A percentile compares a stretch with the other conserved stretches of the same genome.
Evolutionary conservation across 1,140 invertebrate genomes (phyloP).

Genomic region (Drosophila lini): DNA sequence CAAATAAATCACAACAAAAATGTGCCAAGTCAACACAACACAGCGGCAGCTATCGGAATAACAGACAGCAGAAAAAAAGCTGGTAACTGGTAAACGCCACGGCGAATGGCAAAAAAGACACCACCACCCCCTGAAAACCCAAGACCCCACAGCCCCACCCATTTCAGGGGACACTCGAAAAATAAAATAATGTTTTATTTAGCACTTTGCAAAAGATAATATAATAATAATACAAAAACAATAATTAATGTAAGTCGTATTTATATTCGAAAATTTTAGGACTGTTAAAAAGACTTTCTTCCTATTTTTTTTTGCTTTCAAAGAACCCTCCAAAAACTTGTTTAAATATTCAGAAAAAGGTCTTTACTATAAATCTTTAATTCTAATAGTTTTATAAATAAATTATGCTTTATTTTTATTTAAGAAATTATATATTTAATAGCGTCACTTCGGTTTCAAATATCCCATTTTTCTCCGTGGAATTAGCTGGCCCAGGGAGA

Average conservation of each 20-base stretch:
- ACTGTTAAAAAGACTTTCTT: not conserved
- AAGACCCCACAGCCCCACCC: slow-evolving; percentile 7
- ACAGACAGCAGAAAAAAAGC: slow-evolving; percentile 24
- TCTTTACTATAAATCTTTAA: no score
- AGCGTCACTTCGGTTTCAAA: not conserved
- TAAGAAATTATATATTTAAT: not conserved
- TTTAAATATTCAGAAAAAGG: no score
- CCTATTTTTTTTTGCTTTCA: not conserved
- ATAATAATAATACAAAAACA: not conserved
- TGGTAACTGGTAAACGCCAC: slow-evolving; percentile 57
- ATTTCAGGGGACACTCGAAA: slow-evolving; percentile 1
- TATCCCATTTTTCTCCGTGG: slow-evolving; percentile 1
- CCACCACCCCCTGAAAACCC: not conserved
- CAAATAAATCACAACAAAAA: slow-evolving; percentile 74
- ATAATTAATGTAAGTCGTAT: no score
- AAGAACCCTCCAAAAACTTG: not conserved
- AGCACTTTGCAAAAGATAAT: not conserved
- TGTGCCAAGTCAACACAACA: slow-evolving; percentile 72
- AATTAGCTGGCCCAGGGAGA: slow-evolving; percentile 20
- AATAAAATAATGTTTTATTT: not conserved
- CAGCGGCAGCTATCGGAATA: slow-evolving; percentile 44
- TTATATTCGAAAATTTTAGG: not conserved
- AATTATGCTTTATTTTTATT: no score
- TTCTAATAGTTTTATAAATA: no score
- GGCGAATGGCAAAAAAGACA: slow-evolving; percentile 55